Evolutionary conservation across 2,888 invertebrate species (phyloP), one percentile per base, ranked within the genome.

Genomic region (Pristionchus exspectatus): DNA sequence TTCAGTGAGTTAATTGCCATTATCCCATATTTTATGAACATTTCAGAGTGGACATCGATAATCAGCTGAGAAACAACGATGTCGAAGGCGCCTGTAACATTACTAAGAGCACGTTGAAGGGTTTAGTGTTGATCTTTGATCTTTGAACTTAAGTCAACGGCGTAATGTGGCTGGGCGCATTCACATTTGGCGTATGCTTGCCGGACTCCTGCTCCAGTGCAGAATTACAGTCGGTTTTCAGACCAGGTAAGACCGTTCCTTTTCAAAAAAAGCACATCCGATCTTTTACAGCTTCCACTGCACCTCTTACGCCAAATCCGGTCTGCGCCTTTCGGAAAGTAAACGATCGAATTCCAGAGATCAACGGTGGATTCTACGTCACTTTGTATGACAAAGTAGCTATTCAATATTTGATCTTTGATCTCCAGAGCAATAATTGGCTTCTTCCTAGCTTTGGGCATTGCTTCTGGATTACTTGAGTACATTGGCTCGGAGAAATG

Each of bases 331-430:
- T 83, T 38, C 27, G 50, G 18, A 83, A 83, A 44, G 38, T 44
- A 12, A 54, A 54, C 56, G 83, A 83, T 83, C 54, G 27, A 0
- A 30, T 83, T 24, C 54, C 50, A 0, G 27, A 50, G 3, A 83
- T 56, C 21, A 54, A 87, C 72, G 87, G 54, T 3, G 87, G 87
- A 1, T 87, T 87, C 54, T 87, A 87, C 72, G 27, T 87, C 10
- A 54, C 72, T 21, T 30, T 72, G 87, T 87, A 30, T 18, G 50
- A 10, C 9, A 27, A 18, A n/a, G n/a, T n/a, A n/a, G n/a, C n/a
- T n/a, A n/a, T n/a, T n/a, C n/a, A n/a, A n/a, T n/a, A 83, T 27
- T 21, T 54, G 24, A 86, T 86, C 56, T 63, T 86, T 86, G 12
- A 14, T 44, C 18, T 84, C 30, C 86, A 87, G 87, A 72, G 38